Evolutionary conservation across 2,113 vertebrate species (phyloP).

Genomic region (Dryoscopus gambensis): DNA sequence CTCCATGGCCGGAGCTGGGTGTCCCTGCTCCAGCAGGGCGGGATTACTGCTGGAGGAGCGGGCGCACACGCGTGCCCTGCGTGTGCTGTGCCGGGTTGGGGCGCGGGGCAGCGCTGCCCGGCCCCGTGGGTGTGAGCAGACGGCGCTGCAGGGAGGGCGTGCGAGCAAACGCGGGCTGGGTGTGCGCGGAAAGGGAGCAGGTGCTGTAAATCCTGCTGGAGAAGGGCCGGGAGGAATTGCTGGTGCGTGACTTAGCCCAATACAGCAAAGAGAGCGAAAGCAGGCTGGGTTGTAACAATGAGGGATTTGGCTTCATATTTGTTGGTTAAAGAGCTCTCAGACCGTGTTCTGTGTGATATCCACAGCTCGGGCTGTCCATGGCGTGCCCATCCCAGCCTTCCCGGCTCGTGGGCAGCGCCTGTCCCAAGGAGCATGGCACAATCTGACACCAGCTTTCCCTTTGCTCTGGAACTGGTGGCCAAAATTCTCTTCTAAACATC

Average conservation of each 20-base stretch:
- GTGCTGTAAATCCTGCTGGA: background rate
- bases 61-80: accelerated
- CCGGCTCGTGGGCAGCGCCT: background rate
- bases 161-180: background rate
- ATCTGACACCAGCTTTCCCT: background rate
- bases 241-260: background rate
- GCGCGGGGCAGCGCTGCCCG: background rate
- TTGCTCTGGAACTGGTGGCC: background rate
- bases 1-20: background rate
- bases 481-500: background rate
- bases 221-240: background rate
- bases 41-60: background rate
- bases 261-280: background rate
- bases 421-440: background rate
- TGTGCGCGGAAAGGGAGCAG: background rate
- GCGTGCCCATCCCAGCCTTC: background rate
- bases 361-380: background rate
- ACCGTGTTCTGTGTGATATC: background rate
- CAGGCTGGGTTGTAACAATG: background rate
- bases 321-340: background rate
- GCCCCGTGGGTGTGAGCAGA: background rate
- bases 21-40: background rate
- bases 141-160: background rate
- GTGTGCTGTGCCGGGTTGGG: background rate
- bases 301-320: background rate